Conservation (phyloP, 1,140 invertebrate genomes). For the Drosophila neocordata region DNA sequence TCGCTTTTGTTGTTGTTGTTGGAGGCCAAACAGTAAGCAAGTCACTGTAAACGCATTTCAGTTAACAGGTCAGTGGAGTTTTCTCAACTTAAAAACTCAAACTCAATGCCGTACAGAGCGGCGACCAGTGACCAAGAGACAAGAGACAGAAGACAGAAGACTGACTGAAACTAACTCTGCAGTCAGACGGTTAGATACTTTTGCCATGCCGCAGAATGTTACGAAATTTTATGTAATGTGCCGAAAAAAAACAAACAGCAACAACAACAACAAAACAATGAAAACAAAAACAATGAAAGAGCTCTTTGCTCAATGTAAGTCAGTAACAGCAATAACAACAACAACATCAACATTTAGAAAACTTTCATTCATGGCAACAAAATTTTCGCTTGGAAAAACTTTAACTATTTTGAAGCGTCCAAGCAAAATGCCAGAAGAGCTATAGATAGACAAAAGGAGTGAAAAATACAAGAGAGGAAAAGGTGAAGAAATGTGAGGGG, state of each 20-base stretch:
- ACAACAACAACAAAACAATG: conserved; percentile 16
- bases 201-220: conserved; percentile 72
- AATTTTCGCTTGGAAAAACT: conserved; percentile 57
- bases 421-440: not conserved
- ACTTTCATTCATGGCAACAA: conserved; percentile 65
- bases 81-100: conserved; percentile 74
- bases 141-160: conserved; percentile 19
- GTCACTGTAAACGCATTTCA: conserved; percentile 68
- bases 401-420: conserved; percentile 48
- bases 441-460: not conserved
- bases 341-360: conserved; percentile 41
- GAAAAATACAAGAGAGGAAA: too few relatives aligned
- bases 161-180: conserved; percentile 32
- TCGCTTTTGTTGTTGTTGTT: conserved; percentile 6
- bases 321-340: conserved; percentile 27
- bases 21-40: conserved; percentile 44
- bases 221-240: conserved; percentile 81
- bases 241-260: conserved; percentile 54
- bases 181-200: conserved; percentile 53
- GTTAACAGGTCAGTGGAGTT: conserved; percentile 80
- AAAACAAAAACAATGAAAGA: conserved; percentile 21
- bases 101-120: conserved; percentile 45
- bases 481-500: not conserved
- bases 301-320: conserved; percentile 25
- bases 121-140: conserved; percentile 2